Evolutionary conservation across 2,888 invertebrate genomes (phyloP), one percentile per base, ranked within the genome.

Genomic region (Arrhopalites spinosus): DNA sequence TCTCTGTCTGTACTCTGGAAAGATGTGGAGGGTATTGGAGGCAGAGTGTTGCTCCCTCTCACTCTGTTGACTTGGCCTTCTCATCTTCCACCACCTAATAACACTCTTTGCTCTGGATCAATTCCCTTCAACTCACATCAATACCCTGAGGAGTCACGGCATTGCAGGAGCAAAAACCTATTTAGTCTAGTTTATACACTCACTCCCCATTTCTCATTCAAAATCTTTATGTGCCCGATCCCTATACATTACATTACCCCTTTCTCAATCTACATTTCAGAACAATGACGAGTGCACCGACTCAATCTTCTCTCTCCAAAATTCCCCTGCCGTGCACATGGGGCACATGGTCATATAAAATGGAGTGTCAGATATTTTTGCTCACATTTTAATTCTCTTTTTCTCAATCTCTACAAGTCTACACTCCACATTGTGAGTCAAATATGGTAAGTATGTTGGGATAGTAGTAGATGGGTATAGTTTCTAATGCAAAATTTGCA

Each of bases 71-170:
- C 53, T 69, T 20, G 69, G 69, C 27, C 30, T 11, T 43, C 30
- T 69, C 27, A 43, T 50, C 69, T 50, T 69, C 29, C 69, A 66
- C 8, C 59, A 59, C 43, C 66, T 66, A 66, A 66, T 36, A 43
- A 66, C 67, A 7, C 68, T 50, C 66, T 66, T 45, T 43, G 45
- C 23, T 29, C 5, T 5, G 64, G 64, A 64, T 64, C 64, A 64
- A 27, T 68, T 47, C 47, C 7, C 43, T 47, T 50, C 45, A 27
- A 15, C 50, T 45, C 47, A 25, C 45, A 43, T 67, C 67, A 67
- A 68, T 68, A 68, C 47, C 68, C 68, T 50, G 25, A 20, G 68
- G 68, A 68, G 23, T 47, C 64, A 25, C 27, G 27, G 61, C 20
- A 23, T 23, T 61, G 20, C 36, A 36, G 36, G 36, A 36, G 36